These are phyloP conservation scores for Eurystomus glaucurus DNA, from an alignment of 2,797 vertebrate species.

Conservation along the genomic window DNA sequence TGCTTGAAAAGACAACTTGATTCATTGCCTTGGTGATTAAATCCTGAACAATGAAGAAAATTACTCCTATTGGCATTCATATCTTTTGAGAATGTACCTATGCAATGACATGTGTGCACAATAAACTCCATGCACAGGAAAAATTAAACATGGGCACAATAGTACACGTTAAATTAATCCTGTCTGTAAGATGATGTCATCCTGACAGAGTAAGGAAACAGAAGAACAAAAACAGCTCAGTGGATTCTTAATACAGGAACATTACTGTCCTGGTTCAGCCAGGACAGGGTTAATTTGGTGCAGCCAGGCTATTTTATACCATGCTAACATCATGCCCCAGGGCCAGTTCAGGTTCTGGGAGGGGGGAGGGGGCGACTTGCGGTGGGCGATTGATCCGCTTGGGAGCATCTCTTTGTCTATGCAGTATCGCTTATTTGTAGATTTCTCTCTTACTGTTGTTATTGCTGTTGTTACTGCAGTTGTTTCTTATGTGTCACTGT, in stretches of 20 bases:
- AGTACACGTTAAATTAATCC: neutral
- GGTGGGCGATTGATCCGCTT: too few relatives aligned
- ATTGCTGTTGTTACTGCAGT: too few relatives aligned
- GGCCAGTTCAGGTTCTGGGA: too few relatives aligned
- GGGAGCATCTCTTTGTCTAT: too few relatives aligned
- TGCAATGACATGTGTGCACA: neutral
- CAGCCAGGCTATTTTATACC: too few relatives aligned
- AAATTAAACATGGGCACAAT: neutral
- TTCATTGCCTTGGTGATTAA: neutral
- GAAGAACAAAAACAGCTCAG: neutral
- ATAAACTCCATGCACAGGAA: neutral
- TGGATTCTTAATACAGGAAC: neutral
- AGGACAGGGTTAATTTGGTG: too few relatives aligned
- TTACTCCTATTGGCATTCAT: neutral
- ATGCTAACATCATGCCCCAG: too few relatives aligned
- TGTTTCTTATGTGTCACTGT: too few relatives aligned
- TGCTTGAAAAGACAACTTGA: neutral
- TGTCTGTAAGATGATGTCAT: neutral
- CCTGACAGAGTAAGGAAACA: neutral
- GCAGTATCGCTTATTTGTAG: too few relatives aligned
- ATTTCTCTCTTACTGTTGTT: too few relatives aligned
- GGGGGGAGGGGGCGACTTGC: too few relatives aligned
- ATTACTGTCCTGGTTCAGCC: too few relatives aligned
- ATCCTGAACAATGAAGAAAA: neutral
- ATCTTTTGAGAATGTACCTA: neutral